Evolutionary conservation across 2,888 invertebrate genomes (phyloP).

Genomic region (Bembecia ichneumoniformis): DNA sequence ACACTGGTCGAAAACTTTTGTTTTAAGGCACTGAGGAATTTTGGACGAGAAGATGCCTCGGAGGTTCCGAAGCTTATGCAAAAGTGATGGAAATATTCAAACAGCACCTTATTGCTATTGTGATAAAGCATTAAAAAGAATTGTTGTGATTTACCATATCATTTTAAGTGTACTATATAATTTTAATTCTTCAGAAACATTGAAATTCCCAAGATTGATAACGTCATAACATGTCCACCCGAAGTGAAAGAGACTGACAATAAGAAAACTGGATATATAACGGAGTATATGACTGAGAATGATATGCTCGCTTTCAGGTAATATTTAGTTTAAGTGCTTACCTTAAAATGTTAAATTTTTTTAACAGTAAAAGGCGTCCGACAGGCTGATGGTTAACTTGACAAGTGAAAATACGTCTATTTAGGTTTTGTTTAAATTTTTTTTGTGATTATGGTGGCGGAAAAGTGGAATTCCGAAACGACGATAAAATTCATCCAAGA

Average conservation of each 20-base stretch:
- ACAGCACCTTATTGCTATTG: too few relatives aligned
- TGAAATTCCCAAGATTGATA: background rate
- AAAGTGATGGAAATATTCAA: too few relatives aligned
- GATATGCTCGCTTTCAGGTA: conserved; percentile 45
- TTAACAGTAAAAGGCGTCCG: background rate
- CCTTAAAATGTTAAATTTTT: background rate
- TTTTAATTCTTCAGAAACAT: conserved; percentile 3
- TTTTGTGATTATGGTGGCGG: background rate
- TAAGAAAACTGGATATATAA: conserved; percentile 27
- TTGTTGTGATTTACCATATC: too few relatives aligned
- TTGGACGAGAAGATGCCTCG: too few relatives aligned
- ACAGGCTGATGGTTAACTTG: background rate
- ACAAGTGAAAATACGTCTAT: background rate
- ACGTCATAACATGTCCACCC: background rate
- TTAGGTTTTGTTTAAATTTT: background rate
- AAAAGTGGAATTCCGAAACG: background rate
- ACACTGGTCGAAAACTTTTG: too few relatives aligned
- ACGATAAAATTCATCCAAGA: background rate
- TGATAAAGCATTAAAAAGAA: too few relatives aligned
- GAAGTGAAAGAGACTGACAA: conserved; percentile 12
- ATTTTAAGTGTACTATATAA: too few relatives aligned
- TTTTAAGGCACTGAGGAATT: too few relatives aligned
- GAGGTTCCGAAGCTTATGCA: too few relatives aligned
- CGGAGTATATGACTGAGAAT: conserved; percentile 42
- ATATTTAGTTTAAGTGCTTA: background rate